Evolutionary conservation across 2,888 invertebrate species (phyloP).

Genomic region (Trichogramma evanescens): DNA sequence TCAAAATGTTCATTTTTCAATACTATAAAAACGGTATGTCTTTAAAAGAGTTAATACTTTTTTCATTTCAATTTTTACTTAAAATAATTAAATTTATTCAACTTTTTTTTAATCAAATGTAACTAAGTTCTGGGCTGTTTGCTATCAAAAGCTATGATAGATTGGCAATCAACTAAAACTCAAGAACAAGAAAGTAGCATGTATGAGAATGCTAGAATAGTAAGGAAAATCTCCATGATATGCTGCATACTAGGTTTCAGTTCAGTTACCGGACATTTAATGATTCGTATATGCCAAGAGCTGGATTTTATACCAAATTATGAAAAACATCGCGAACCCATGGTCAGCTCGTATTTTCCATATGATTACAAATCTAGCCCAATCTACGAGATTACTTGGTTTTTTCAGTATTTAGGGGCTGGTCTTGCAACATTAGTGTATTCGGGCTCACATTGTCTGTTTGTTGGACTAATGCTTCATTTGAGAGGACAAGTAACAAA

Average conservation of each 20-base stretch:
- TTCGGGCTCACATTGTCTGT: slow-evolving; percentile 29
- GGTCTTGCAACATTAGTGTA: slow-evolving; percentile 27
- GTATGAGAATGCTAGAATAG: background rate
- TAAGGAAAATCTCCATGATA: slow-evolving; percentile 8
- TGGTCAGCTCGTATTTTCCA: slow-evolving; percentile 26
- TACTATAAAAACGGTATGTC: slow-evolving; percentile 16
- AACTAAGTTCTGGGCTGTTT: background rate
- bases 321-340: slow-evolving; percentile 7
- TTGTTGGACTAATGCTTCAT: slow-evolving; percentile 31
- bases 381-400: slow-evolving; percentile 30
- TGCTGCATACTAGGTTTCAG: slow-evolving; percentile 4
- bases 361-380: slow-evolving; percentile 28
- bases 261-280: background rate
- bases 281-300: slow-evolving; percentile 6
- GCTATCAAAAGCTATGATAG: background rate
- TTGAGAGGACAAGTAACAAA: slow-evolving; percentile 31
- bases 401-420: slow-evolving; percentile 28
- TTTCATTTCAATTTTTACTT: background rate
- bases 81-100: background rate
- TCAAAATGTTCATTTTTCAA: slow-evolving; percentile 15
- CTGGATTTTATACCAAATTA: slow-evolving; percentile 4
- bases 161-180: slow-evolving; percentile 1
- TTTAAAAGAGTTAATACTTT: background rate
- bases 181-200: slow-evolving; percentile 9
- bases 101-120: background rate